These are phyloP conservation scores for Eucera pruinosa DNA, from an alignment of 2,888 invertebrate genomes.

Conservation along the genomic window DNA sequence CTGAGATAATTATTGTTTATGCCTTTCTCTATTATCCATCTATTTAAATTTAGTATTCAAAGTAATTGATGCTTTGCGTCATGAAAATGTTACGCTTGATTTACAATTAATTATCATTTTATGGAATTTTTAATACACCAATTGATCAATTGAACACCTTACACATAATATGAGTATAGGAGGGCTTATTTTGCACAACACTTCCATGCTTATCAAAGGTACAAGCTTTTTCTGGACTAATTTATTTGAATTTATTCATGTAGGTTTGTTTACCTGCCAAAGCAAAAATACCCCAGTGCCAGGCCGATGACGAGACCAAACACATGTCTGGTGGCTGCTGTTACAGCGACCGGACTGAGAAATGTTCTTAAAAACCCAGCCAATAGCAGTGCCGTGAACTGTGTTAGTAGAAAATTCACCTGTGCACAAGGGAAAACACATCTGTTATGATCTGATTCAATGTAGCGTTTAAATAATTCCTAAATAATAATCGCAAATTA, in stretches of 20 bases:
- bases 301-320: slow-evolving; percentile 92
- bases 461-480: too few relatives aligned
- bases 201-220: neutral
- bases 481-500: too few relatives aligned
- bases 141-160: neutral
- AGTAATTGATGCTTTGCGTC: too few relatives aligned
- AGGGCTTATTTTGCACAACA: neutral
- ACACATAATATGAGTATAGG: too few relatives aligned
- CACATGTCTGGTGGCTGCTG: slow-evolving; percentile 90
- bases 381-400: slow-evolving; percentile 91
- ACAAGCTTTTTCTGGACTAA: neutral
- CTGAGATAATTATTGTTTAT: too few relatives aligned
- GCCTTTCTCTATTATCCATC: too few relatives aligned
- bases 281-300: slow-evolving; percentile 94
- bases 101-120: neutral
- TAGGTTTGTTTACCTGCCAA: slow-evolving; percentile 89
- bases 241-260: neutral
- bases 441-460: neutral
- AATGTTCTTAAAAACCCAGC: slow-evolving; percentile 92
- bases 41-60: too few relatives aligned
- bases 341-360: slow-evolving; percentile 89
- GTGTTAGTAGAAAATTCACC: slow-evolving; percentile 94
- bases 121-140: neutral
- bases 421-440: slow-evolving; percentile 81
- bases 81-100: too few relatives aligned